Evolutionary conservation across 2,113 vertebrate genomes (phyloP), one percentile per base, ranked within the genome.

Genomic region (Hoplias malabaricus): DNA sequence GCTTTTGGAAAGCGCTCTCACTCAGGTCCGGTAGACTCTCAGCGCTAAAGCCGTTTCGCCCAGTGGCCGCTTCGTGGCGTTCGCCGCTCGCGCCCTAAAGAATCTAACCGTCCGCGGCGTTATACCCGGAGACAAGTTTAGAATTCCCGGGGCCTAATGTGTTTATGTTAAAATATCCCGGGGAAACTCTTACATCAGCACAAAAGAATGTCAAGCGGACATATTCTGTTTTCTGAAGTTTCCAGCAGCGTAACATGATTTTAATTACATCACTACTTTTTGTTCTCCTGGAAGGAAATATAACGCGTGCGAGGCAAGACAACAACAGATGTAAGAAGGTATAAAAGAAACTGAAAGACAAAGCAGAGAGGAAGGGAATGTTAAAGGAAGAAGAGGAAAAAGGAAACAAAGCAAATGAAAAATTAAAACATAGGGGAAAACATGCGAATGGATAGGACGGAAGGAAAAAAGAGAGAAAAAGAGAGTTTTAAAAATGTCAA

Each of bases 141-240:
- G 93, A 92, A 95, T 96, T 96, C 93, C 93, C 84, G 84, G 84
- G 78, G 75, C 82, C 91, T 96, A 97, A 98, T 95, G 95, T 96
- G 94, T 98, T 98, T 98, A 91, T 96, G n/a, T 96, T 97, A 93
- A 95, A 96, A 95, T 94, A 96, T 97, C 94, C 92, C 88, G 91
- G 89, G 91, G 93, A 96, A 96, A 95, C 94, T 91, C 94, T 98
- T 91, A 95, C 95, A 95, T 96, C 94, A 96, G 88, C 88, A 84
- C 91, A 90, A 88, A 94, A 93, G 91, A 88, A 95, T 93, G 94
- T 89, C 85, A 77, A 84, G 88, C 89, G 88, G 89, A 90, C 87
- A 87, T 66, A 13, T 5, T 40, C 14, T 76, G 77, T 74, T 80
- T 89, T 97, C 96, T 95, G 93, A 97, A 94, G 91, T 89, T 87